phyloP scores from a whole-genome alignment of 1,140 invertebrate species.

The Dufourea novaeangliae region DNA sequence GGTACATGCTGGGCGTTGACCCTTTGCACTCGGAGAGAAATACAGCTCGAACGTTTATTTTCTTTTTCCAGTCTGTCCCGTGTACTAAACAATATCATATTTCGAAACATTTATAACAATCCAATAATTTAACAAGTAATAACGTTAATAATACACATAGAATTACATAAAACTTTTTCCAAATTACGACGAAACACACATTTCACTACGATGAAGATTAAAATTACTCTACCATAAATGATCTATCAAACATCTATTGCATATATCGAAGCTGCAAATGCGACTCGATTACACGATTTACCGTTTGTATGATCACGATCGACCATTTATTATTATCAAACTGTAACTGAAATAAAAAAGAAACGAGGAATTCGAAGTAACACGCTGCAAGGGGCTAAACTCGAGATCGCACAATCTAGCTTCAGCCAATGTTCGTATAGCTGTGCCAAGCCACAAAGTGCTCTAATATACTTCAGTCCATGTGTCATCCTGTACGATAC shows the following conservation, averaged over 20 bases:
- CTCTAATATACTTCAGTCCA: constrained; percentile 1
- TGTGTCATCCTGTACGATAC: neutral
- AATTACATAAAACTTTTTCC: neutral
- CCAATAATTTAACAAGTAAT: neutral
- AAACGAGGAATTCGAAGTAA: constrained; percentile 35
- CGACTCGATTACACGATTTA: neutral
- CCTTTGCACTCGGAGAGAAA: constrained; percentile 74
- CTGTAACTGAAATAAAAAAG: neutral
- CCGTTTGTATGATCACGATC: neutral
- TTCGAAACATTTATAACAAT: too few relatives aligned
- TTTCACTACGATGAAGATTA: neutral
- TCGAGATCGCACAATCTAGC: neutral
- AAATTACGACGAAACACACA: neutral
- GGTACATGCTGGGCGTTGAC: constrained; percentile 76
- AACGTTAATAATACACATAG: neutral
- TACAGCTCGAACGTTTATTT: constrained; percentile 66
- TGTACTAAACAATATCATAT: neutral
- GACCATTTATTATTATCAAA: neutral
- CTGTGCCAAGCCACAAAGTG: neutral
- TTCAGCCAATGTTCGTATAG: neutral
- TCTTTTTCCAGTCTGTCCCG: neutral
- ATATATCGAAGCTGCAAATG: neutral
- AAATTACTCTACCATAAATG: too few relatives aligned
- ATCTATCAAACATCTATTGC: neutral
- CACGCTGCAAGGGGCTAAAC: too few relatives aligned